Evolutionary conservation across 2,888 invertebrate species (phyloP), one percentile per base, ranked within the genome.

Genomic region (Ryuthela nishihirai): DNA sequence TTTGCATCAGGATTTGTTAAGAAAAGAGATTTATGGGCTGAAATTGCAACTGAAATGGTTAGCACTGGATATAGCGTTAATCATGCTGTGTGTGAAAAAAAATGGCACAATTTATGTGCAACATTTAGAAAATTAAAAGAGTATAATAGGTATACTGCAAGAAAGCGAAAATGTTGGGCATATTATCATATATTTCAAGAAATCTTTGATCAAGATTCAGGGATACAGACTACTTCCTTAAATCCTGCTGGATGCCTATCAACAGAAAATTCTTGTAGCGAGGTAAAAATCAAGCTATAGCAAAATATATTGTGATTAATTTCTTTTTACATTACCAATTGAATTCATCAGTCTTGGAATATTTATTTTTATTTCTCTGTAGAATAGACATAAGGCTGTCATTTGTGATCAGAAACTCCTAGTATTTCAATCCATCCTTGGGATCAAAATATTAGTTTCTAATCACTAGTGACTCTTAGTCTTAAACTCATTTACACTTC

Each of bases 81-180:
- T 47, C 25, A 39, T n/a, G 26, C 39, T 17, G 47, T 29, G 3
- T 47, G 47, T 25, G 47, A 47, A 26, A 47, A 47, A 20, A 47
- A 47, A 20, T 47, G 47, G 47, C 47, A 47, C 15, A 47, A 47
- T 18, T 39, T 47, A 38, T 47, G 26, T 47, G 47, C 47, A 6
- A 47, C 47, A 20, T 47, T 39, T 21, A 38, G 47, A n/a, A 36
- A 32, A 12, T 21, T 47, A n/a, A 47, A 47, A 47, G 47, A 47
- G 4, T 39, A 39, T 20, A 38, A 29, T 26, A 20, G 26, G n/a
- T n/a, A n/a, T n/a, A n/a, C n/a, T n/a, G n/a, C n/a, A 26, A 47
- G 39, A 15, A 47, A 47, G 39, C 38, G 39, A 20, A 47, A 25
- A 12, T 38, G 26, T 10, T 47, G 47, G 47, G 38, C 38, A 2